A percentile compares a stretch with the other conserved stretches of the same genome.
phyloP scores from a whole-genome alignment of 2,888 invertebrate genomes.

The Drosophila testacea region DNA sequence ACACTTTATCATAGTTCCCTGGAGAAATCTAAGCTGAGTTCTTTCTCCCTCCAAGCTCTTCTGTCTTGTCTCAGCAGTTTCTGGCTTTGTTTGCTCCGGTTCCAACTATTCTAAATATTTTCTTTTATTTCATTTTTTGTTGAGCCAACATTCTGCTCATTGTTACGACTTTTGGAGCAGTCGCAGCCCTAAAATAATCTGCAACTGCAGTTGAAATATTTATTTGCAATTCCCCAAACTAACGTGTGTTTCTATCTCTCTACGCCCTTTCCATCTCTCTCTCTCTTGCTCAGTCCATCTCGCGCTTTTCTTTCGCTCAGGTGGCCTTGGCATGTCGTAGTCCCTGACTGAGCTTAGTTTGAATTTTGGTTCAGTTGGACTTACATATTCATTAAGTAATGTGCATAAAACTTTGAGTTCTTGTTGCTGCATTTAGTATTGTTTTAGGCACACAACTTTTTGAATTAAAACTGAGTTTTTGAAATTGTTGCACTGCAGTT shows the following conservation, averaged over 20 bases:
- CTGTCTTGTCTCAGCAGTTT: constrained; percentile 55
- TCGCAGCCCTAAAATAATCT: constrained; percentile 72
- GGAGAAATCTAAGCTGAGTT: constrained; percentile 73
- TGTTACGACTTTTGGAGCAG: constrained; percentile 56
- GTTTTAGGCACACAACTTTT: constrained; percentile 56
- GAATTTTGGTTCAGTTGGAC: constrained; percentile 4
- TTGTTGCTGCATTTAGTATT: constrained; percentile 53
- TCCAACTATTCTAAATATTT: constrained; percentile 22
- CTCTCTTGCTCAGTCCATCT: background rate
- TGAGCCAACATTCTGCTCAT: constrained; percentile 43
- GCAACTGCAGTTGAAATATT: constrained; percentile 82
- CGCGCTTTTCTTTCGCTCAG: constrained; percentile 10
- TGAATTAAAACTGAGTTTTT: constrained; percentile 18
- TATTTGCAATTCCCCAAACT: constrained; percentile 82
- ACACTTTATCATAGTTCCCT: constrained; percentile 70
- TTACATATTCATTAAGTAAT: constrained; percentile 51
- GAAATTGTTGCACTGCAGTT: constrained; percentile 31
- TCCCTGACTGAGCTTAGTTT: constrained; percentile 15
- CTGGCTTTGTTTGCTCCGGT: constrained; percentile 41
- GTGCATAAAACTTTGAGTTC: constrained; percentile 16
- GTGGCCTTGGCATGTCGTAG: constrained; percentile 29
- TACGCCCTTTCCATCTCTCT: background rate
- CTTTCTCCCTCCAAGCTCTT: constrained; percentile 13
- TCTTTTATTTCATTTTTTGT: constrained; percentile 23
- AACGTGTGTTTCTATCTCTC: constrained; percentile 45